Evolutionary conservation across 2,113 vertebrate genomes (phyloP).

Genomic region (Scophthalmus maximus): DNA sequence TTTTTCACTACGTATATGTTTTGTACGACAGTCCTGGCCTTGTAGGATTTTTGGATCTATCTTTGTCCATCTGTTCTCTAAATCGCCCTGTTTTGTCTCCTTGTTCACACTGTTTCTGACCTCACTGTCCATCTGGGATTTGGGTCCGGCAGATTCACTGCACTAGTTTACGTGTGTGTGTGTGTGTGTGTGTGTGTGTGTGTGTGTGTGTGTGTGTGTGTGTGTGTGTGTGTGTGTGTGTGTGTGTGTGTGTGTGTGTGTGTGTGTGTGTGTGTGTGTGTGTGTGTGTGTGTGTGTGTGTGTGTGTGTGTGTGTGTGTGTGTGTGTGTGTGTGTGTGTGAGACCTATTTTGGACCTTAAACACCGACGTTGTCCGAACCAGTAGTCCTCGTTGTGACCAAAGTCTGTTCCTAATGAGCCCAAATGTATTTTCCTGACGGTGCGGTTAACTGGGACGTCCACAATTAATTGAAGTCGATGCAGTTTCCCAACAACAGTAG

Average conservation of each 20-base stretch:
- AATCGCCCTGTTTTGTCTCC: conserved; percentile 7
- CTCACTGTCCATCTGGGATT: conserved; percentile 50
- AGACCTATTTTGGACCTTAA: neutral
- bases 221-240: conserved; percentile 10
- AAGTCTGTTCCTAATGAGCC: neutral
- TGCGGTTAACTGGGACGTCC: too few species aligned
- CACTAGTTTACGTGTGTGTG: conserved; percentile 31
- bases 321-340: neutral
- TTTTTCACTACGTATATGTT: neutral
- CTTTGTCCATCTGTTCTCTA: conserved; percentile 30
- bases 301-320: conserved; percentile 8
- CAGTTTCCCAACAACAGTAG: neutral
- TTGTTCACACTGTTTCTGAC: conserved; percentile 33
- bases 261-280: conserved; percentile 4
- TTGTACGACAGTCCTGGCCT: neutral
- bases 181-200: neutral
- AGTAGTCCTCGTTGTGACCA: neutral
- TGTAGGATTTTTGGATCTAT: neutral
- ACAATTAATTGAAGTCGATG: neutral
- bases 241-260: conserved; percentile 6
- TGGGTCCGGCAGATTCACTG: conserved; percentile 31
- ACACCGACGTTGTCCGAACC: neutral
- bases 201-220: conserved; percentile 6
- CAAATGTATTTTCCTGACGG: too few species aligned
- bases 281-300: conserved; percentile 5